phyloP scores from a whole-genome alignment of 2,888 invertebrate species.

The Drosophila ezoana region DNA sequence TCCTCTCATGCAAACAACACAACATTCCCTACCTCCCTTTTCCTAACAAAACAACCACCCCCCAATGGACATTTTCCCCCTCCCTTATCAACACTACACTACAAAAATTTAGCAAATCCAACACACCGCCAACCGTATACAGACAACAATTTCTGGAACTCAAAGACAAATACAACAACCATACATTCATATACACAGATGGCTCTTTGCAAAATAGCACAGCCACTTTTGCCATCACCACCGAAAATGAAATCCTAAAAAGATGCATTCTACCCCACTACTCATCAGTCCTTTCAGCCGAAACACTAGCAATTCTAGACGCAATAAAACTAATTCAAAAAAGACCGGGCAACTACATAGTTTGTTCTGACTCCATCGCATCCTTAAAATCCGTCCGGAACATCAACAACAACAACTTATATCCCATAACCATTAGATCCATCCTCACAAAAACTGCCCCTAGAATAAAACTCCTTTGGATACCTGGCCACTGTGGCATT shows the following conservation, averaged over 20 bases:
- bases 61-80: background rate
- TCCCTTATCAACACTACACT: background rate
- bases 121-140: background rate
- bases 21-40: slow-evolving; percentile 5
- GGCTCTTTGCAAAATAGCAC: background rate
- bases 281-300: slow-evolving; percentile 2
- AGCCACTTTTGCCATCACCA: background rate
- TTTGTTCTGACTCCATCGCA: slow-evolving; percentile 19
- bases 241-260: background rate
- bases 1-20: background rate
- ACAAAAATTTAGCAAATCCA: background rate
- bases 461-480: background rate
- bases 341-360: slow-evolving; percentile 7
- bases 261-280: slow-evolving; percentile 9
- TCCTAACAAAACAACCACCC: background rate
- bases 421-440: background rate
- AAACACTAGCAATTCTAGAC: slow-evolving; percentile 1
- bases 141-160: slow-evolving; percentile 1
- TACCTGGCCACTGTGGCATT: background rate
- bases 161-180: slow-evolving; percentile 4
- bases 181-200: slow-evolving; percentile 4
- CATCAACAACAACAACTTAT: slow-evolving; percentile 17
- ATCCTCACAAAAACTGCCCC: background rate
- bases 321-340: slow-evolving; percentile 4
- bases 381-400: slow-evolving; percentile 16